These are phyloP conservation scores for Mormyrus proboscirostris DNA, from an alignment of 2,797 vertebrate genomes.

Conservation along the genomic window DNA sequence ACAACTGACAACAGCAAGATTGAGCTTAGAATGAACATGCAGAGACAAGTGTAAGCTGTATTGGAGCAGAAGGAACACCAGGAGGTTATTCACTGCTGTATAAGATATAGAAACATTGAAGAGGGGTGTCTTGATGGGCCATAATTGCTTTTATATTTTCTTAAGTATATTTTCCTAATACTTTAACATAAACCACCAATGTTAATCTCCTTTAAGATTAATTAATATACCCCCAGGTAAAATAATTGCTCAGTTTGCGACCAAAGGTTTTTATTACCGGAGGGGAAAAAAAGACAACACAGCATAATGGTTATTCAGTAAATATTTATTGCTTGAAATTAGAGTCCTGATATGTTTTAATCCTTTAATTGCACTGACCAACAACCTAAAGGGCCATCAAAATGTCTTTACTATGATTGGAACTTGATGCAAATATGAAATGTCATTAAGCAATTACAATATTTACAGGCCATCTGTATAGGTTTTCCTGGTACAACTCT, in stretches of 20 bases:
- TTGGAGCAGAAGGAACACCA: neutral
- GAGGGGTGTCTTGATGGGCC: neutral
- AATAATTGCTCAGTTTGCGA: neutral
- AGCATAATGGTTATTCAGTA: constrained; percentile 45
- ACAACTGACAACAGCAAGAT: neutral
- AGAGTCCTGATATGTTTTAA: constrained; percentile 48
- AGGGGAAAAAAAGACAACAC: constrained; percentile 8
- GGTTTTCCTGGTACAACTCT: constrained; percentile 26
- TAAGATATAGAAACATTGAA: neutral
- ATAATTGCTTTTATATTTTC: neutral
- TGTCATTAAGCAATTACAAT: constrained; percentile 43
- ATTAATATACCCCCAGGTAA: neutral
- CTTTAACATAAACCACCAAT: neutral
- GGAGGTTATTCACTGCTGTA: neutral
- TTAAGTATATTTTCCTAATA: neutral
- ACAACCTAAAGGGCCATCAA: constrained; percentile 34
- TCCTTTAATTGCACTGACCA: constrained; percentile 47
- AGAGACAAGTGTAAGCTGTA: neutral
- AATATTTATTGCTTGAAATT: constrained; percentile 57
- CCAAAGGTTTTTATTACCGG: neutral
- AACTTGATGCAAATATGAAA: constrained; percentile 34
- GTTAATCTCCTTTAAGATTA: neutral
- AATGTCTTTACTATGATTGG: constrained; percentile 31
- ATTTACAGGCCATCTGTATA: constrained; percentile 34
- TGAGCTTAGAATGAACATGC: neutral